Evolutionary conservation across 2,888 invertebrate species (phyloP), one percentile per base, ranked within the genome.

Genomic region (Cataglyphis cursor): DNA sequence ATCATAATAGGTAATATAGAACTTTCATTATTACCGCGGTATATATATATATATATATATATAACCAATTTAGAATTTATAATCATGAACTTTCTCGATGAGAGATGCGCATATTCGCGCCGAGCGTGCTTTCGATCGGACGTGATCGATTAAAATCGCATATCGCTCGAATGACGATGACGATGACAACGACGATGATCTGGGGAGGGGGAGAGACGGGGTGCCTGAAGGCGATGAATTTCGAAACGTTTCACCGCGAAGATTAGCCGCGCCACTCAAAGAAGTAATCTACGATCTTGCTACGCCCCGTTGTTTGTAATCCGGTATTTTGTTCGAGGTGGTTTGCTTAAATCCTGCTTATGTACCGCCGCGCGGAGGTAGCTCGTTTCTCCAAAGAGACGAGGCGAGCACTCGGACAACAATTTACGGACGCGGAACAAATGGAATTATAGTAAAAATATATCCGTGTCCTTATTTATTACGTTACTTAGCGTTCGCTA

Each of bases 21-120:
- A 83, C 74, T 83, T 84, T 84, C 86, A 83, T 88, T 88, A 88
- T 84, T 85, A 65, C 28, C 70, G 38, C 48, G 18, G 24, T 66
- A 66, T 18, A 10, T 21, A 54, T 72, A 82, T 82, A 83, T 24
- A 1, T 28, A 28, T 66, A 66, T 18, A 10, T 21, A 54, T 72
- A 82, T 82, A 83, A 80, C 82, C 73, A 61, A 88, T 85, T 75
- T 61, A 35, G 86, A 83, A 88, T 87, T 85, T 76, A 75, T 88
- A 88, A 88, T 86, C 68, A 82, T 44, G 57, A 73, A 54, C 80
- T 86, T 88, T 88, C 73, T 57, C 24, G 48, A 10, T 8, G 35
- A 3, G 61, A 8, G 48, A 54, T 5, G 15, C 38, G n/a, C 51
- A 24, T 66, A 65, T n/a, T 41, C 28, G 66, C 28, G 38, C n/a